These are phyloP conservation scores for Pluvialis apricaria DNA, from an alignment of 2,113 vertebrate genomes.

Conservation along the genomic window DNA sequence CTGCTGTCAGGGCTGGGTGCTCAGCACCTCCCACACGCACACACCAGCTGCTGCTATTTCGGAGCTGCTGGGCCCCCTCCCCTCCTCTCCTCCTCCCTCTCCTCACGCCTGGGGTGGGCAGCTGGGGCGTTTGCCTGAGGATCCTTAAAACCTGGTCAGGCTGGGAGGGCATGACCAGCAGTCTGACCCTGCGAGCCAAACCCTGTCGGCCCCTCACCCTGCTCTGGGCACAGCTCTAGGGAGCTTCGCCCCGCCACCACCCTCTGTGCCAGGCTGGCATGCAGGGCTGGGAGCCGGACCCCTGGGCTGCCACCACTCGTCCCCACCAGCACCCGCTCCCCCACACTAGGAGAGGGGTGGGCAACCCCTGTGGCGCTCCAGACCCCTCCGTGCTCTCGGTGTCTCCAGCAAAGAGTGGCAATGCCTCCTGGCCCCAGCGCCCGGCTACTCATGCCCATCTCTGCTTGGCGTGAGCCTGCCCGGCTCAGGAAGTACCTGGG, in stretches of 20 bases:
- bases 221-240: accelerated
- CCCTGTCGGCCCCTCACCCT: accelerated
- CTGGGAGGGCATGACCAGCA: accelerated
- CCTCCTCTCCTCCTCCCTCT: slow-evolving; percentile 20
- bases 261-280: accelerated
- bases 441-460: background rate
- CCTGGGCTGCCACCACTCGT: background rate
- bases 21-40: slow-evolving; percentile 73
- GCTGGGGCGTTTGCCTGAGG: background rate
- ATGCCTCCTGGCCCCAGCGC: accelerated
- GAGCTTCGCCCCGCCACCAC: background rate
- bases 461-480: background rate
- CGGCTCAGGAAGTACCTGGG: accelerated
- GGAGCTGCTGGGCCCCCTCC: slow-evolving; percentile 49
- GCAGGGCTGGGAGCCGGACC: background rate
- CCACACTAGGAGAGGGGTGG: background rate
- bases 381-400: accelerated
- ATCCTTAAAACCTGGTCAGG: background rate
- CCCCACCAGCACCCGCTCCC: background rate
- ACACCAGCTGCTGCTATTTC: slow-evolving; percentile 72
- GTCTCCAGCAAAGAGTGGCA: background rate
- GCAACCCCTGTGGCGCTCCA: background rate
- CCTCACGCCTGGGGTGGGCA: background rate
- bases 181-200: background rate
- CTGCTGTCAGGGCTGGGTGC: slow-evolving; percentile 73